Percentiles rank a stretch among this genome's conserved stretches.
These are phyloP conservation scores for Polymixis lichenea DNA, from an alignment of 2,888 invertebrate genomes.

Conservation along the genomic window DNA sequence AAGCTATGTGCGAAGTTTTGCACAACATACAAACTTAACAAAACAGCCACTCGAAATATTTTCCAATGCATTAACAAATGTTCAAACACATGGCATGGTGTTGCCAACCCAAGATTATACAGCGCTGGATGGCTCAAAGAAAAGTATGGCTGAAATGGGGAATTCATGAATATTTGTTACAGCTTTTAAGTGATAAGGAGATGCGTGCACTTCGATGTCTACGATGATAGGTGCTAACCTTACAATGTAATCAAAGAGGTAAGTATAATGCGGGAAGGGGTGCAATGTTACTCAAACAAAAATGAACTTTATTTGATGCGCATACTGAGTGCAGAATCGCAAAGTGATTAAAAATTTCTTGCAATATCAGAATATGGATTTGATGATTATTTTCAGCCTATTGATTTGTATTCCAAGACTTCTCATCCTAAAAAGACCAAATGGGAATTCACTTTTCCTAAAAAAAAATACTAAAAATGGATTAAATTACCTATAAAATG, in stretches of 20 bases:
- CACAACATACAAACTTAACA: slow-evolving; percentile 36
- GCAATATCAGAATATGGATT: slow-evolving; percentile 22
- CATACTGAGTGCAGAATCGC: slow-evolving; percentile 30
- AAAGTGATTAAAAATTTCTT: slow-evolving; percentile 2
- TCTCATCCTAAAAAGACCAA: not conserved
- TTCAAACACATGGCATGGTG: slow-evolving; percentile 15
- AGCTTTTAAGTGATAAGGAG: slow-evolving; percentile 88
- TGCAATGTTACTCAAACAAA: slow-evolving; percentile 56
- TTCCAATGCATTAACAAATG: slow-evolving; percentile 29
- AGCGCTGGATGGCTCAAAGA: slow-evolving; percentile 73
- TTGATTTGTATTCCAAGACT: not conserved
- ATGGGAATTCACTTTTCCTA: slow-evolving; percentile 5
- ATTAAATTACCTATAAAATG: not conserved
- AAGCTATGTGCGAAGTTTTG: slow-evolving; percentile 62
- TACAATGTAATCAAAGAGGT: slow-evolving; percentile 79
- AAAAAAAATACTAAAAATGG: not conserved
- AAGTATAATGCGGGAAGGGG: slow-evolving; percentile 76
- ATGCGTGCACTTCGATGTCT: slow-evolving; percentile 80
- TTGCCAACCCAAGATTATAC: slow-evolving; percentile 17
- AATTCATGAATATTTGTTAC: slow-evolving; percentile 90
- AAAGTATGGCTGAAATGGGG: slow-evolving; percentile 84
- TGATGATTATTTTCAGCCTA: slow-evolving; percentile 1
- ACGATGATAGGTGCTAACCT: slow-evolving; percentile 81
- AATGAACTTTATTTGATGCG: slow-evolving; percentile 35
- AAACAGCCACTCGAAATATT: not conserved